Percentiles rank a stretch among this genome's conserved stretches.
Conservation (phyloP, 2,888 invertebrate genomes). For the Drosophila nr. perissopoda region DNA sequence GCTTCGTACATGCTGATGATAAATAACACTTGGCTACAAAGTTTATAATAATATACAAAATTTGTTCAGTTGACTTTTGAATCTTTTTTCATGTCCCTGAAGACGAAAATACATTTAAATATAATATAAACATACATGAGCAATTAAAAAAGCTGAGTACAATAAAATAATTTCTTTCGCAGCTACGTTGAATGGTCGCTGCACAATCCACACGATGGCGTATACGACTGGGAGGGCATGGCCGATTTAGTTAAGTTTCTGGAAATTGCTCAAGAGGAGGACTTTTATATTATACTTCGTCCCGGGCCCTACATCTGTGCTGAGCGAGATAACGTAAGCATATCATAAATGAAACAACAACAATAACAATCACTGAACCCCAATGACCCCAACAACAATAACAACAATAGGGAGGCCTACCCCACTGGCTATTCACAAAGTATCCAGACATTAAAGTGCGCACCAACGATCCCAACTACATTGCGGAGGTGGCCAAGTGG, state of each 20-base stretch:
- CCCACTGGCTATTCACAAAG: constrained; percentile 89
- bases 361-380: neutral
- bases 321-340: constrained; percentile 90
- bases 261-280: constrained; percentile 90
- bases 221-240: constrained; percentile 88
- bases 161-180: neutral
- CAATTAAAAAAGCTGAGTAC: neutral
- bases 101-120: neutral
- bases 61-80: neutral
- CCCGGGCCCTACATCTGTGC: constrained; percentile 97
- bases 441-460: constrained; percentile 88
- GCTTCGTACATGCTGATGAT: neutral
- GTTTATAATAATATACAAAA: neutral
- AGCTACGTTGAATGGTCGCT: constrained; percentile 95
- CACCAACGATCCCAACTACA: constrained; percentile 87
- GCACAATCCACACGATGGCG: constrained; percentile 91
- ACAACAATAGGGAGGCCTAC: constrained; percentile 89
- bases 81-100: neutral
- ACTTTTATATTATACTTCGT: constrained; percentile 92
- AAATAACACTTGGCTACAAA: constrained; percentile 8
- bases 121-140: neutral
- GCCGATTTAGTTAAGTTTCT: constrained; percentile 90
- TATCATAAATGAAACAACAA: neutral
- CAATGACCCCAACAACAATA: neutral
- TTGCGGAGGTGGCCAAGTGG: constrained; percentile 86